Conservation (phyloP, 2,113 vertebrate species). For the Shinisaurus crocodilurus region DNA sequence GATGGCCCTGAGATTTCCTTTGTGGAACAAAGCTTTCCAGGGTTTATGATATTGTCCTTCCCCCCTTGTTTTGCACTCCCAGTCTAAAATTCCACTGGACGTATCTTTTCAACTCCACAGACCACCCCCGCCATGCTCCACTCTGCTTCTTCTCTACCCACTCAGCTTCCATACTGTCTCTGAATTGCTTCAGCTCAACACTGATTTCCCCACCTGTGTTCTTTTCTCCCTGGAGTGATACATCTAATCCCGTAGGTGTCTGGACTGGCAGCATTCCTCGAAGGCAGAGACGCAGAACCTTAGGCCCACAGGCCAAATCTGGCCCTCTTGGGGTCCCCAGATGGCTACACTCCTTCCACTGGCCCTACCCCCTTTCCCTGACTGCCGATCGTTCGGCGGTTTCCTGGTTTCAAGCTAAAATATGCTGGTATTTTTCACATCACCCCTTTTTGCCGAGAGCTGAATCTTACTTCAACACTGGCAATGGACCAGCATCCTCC, state of each 20-base stretch:
- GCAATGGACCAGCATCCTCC: too few species aligned
- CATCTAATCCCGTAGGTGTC: not conserved
- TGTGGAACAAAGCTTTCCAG: not conserved
- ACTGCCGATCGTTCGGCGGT: too few species aligned
- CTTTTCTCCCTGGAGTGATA: not conserved
- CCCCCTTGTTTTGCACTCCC: not conserved
- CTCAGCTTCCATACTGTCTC: not conserved
- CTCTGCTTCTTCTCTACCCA: not conserved
- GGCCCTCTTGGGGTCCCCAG: too few species aligned
- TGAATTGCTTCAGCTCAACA: not conserved
- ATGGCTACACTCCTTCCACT: too few species aligned
- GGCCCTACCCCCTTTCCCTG: too few species aligned
- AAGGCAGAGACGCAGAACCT: too few species aligned
- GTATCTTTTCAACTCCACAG: not conserved
- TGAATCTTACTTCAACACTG: too few species aligned
- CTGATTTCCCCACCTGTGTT: not conserved
- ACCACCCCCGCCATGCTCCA: not conserved
- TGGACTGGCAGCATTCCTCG: not conserved
- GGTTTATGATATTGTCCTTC: not conserved
- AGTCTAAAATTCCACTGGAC: not conserved
- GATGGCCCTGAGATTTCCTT: constrained; percentile 3
- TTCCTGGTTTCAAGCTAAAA: too few species aligned
- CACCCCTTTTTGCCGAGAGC: not conserved
- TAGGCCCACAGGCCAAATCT: not conserved
- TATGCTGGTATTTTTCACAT: not conserved